Evolutionary conservation across 2,113 vertebrate species (phyloP).

Genomic region (Cephalopterus ornatus): DNA sequence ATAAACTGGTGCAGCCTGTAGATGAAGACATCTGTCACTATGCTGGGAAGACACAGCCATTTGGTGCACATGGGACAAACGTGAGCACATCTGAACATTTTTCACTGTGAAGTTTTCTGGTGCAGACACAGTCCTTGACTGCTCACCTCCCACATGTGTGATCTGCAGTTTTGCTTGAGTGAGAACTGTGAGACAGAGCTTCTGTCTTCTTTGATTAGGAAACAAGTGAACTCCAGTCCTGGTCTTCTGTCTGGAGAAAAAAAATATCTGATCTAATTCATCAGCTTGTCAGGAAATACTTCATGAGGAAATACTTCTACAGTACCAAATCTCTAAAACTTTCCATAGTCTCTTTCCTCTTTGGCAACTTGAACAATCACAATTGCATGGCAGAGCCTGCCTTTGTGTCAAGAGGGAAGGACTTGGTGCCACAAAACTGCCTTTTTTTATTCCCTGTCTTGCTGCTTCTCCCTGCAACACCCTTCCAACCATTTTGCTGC

Average conservation of each 20-base stretch:
- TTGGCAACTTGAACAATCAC: neutral
- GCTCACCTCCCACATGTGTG: neutral
- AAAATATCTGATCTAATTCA: neutral
- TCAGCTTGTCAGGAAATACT: neutral
- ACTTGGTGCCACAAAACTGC: neutral
- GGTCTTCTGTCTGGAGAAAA: neutral
- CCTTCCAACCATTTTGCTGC: neutral
- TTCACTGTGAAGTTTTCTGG: neutral
- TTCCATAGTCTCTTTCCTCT: neutral
- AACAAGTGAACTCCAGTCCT: neutral
- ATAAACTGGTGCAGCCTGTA: neutral
- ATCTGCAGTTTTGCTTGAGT: neutral
- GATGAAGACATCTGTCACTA: rapidly evolving
- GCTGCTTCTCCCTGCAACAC: neutral
- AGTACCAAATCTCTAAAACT: neutral
- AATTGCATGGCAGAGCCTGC: neutral
- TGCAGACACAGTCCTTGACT: neutral
- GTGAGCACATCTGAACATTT: neutral
- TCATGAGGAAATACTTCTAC: neutral
- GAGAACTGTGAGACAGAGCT: neutral
- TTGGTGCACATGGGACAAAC: neutral
- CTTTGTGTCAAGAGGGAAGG: neutral
- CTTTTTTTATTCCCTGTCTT: neutral
- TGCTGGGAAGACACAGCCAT: neutral
- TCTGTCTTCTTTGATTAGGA: neutral